Percentiles rank a stretch among this genome's conserved stretches.
Evolutionary conservation across 2,888 invertebrate genomes (phyloP).

Genomic region (Acanthococcus lagerstroemiae): DNA sequence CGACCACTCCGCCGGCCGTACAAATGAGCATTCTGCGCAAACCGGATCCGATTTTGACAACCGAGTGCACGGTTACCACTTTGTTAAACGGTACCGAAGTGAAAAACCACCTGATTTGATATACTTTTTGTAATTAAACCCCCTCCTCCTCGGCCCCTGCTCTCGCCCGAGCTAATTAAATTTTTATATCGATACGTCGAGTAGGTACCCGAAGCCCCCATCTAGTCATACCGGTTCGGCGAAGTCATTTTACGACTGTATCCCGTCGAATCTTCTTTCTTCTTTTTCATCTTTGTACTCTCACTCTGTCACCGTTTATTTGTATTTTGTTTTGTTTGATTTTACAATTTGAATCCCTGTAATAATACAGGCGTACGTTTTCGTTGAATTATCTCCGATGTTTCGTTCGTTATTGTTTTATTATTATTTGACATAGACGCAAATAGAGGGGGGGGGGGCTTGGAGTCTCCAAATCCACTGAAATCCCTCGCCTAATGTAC

Average conservation of each 20-base stretch:
- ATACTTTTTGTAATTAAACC: background rate
- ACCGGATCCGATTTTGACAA: background rate
- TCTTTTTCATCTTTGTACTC: too few relatives aligned
- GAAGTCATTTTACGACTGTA: too few relatives aligned
- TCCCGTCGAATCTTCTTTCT: too few relatives aligned
- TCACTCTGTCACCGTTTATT: too few relatives aligned
- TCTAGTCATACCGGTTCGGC: background rate
- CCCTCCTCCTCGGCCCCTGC: too few relatives aligned
- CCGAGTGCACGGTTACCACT: conserved; percentile 8
- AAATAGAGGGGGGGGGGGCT: too few relatives aligned
- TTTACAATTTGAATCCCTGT: too few relatives aligned
- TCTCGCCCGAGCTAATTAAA: background rate
- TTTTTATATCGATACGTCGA: background rate
- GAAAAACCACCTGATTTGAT: background rate
- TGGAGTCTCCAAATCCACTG: too few relatives aligned
- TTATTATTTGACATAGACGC: too few relatives aligned
- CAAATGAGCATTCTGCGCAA: conserved; percentile 10
- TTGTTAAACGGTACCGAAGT: background rate
- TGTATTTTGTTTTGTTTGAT: background rate
- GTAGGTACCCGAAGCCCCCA: background rate
- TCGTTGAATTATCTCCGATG: background rate
- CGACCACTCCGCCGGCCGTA: conserved; percentile 4
- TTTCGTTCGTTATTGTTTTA: background rate
- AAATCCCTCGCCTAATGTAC: too few relatives aligned
- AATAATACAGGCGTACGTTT: too few relatives aligned